Base-by-base conservation (phyloP, 2,797 vertebrate genomes). In the Hoplostethus atlanticus region DNA sequence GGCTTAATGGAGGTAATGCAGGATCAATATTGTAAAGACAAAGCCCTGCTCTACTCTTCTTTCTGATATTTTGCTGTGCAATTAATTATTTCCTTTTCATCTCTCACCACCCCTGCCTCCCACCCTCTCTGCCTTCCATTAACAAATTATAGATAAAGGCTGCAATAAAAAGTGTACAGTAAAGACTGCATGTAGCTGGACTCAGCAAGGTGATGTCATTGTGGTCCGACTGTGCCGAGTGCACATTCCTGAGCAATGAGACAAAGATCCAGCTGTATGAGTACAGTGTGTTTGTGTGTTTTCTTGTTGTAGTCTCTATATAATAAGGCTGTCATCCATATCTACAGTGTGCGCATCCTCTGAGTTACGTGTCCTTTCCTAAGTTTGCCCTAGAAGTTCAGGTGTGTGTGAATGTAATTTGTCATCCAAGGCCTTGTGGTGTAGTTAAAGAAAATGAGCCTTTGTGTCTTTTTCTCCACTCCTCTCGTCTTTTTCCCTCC, bases 241-340 rank as follows among this genome's bases (percentile, higher is more conserved):
- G 58, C 84, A 84, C 89, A 94, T 95, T 94, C 94, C 91, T 91
- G 78, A 89, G 83, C 77, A 80, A 84, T 94, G 92, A 95, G 87
- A 83, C 84, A 81, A 57, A 65, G 73, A 84, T 57, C 84, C 84
- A 87, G 86, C 86, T 83, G 84, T 82, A 70, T 54, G 76, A 44
- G 63, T 80, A 83, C 62, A 3, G 73, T 58, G 62, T 57, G 65
- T 81, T 71, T 75, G 68, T 75, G 68, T 83, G 73, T 73, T 70
- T 74, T 34, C 34, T 34, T 34, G 64, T 76, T 58, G 56, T 16
- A 31, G 51, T 60, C 61, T 13, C 4, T 13, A 47, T 47, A 25
- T 51, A 52, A 73, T 12, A 31, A 46, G 11, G 6, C 30, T 5
- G 34, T 52, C 1, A 25, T 36, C 59, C 30, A 36, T 16, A 46